phyloP scores from a whole-genome alignment of 2,797 vertebrate genomes.

The Intellagama lesueurii region DNA sequence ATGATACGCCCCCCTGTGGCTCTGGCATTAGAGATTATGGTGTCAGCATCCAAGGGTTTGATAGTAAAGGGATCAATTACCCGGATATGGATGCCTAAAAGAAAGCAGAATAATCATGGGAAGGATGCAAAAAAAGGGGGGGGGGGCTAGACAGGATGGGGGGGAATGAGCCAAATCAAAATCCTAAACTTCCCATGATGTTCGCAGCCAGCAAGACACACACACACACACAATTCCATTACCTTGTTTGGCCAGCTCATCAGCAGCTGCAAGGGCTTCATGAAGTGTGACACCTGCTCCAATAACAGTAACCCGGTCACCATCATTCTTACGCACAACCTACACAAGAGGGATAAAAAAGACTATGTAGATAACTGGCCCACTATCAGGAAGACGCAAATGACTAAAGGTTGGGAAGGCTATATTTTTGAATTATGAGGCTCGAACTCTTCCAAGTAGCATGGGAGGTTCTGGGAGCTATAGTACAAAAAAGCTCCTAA shows the following conservation, averaged over 20 bases:
- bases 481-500: no score
- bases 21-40: conserved; percentile 84
- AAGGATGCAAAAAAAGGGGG: background rate
- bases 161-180: no score
- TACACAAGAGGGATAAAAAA: conserved; percentile 55
- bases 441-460: no score
- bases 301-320: conserved; percentile 85
- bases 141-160: background rate
- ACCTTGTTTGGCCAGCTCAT: conserved; percentile 85
- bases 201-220: background rate
- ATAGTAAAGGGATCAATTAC: conserved; percentile 92
- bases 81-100: conserved; percentile 82
- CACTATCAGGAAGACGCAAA: background rate
- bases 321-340: conserved; percentile 83
- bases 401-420: no score
- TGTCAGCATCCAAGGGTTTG: conserved; percentile 87
- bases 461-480: no score
- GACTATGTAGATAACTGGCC: background rate
- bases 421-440: no score
- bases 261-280: conserved; percentile 86
- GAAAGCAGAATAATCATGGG: background rate
- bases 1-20: conserved; percentile 86
- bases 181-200: background rate
- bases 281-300: conserved; percentile 90
- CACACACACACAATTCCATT: conserved; percentile 2